phyloP scores from a whole-genome alignment of 2,888 invertebrate genomes.

The Diarsia brunnea region DNA sequence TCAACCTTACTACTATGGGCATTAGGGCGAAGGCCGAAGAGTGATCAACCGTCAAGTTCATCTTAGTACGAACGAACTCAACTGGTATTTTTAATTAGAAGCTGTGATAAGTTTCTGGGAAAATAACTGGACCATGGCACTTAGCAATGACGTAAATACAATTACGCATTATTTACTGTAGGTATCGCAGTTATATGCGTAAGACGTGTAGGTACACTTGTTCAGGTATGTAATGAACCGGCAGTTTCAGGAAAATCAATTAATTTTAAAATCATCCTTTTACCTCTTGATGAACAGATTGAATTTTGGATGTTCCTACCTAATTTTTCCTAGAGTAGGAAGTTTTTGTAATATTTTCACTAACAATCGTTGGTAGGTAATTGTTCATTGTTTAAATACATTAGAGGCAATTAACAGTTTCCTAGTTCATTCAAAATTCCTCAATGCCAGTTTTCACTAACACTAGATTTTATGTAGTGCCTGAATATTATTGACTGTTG shows the following conservation, averaged over 20 bases:
- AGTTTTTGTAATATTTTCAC: neutral
- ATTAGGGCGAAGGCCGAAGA: neutral
- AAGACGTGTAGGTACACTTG: no score
- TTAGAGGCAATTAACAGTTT: neutral
- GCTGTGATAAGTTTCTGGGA: slow-evolving; percentile 56
- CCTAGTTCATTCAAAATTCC: neutral
- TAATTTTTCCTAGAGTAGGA: neutral
- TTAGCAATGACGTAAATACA: slow-evolving; percentile 49
- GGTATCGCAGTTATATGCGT: neutral
- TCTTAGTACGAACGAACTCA: neutral
- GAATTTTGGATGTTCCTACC: neutral
- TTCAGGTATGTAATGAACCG: neutral
- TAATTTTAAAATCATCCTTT: neutral
- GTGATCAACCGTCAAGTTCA: neutral
- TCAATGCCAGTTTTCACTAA: neutral
- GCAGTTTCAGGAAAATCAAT: slow-evolving; percentile 14
- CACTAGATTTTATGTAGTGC: neutral
- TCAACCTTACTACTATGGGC: neutral
- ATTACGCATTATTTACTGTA: slow-evolving; percentile 39
- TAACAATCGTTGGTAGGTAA: neutral
- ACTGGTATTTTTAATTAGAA: slow-evolving; percentile 42
- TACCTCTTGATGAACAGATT: no score
- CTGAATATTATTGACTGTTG: neutral
- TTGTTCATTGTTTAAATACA: neutral
- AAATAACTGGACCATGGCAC: slow-evolving; percentile 41